Conservation (phyloP, 1,140 invertebrate genomes). For the Lanistes nyassanus region DNA sequence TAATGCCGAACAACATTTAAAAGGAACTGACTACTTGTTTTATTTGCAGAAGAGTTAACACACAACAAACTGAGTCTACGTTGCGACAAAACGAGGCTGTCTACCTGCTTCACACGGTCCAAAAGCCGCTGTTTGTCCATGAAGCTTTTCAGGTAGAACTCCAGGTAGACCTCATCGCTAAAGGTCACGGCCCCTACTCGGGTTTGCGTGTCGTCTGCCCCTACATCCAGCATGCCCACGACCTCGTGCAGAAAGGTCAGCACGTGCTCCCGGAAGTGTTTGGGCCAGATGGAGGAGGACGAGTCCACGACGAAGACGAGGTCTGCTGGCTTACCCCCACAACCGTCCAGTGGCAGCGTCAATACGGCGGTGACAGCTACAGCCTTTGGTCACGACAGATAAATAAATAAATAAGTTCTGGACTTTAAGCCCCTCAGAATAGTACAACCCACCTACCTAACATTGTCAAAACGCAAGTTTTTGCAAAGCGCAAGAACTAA, state of each 20-base stretch:
- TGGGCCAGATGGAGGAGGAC: conserved; percentile 50
- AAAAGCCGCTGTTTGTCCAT: conserved; percentile 6
- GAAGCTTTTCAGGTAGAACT: conserved; percentile 39
- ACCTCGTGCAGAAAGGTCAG: conserved; percentile 48
- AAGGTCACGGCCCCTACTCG: conserved; percentile 47
- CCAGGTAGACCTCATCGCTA: conserved; percentile 26
- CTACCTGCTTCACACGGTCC: conserved; percentile 8
- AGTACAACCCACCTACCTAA: too few relatives aligned
- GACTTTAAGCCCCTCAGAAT: too few relatives aligned
- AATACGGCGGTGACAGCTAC: neutral
- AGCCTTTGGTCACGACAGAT: too few relatives aligned
- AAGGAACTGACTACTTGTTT: too few relatives aligned
- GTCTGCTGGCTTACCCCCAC: conserved; percentile 42
- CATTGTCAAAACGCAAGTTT: too few relatives aligned
- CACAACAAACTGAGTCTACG: too few relatives aligned
- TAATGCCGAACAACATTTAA: neutral
- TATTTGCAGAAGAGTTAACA: too few relatives aligned
- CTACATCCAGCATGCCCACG: conserved; percentile 38
- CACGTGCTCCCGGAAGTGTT: conserved; percentile 44
- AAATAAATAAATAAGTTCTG: too few relatives aligned
- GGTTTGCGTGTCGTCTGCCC: conserved; percentile 23
- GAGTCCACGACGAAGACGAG: conserved; percentile 54
- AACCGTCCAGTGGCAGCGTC: conserved; percentile 29
- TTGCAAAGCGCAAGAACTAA: too few relatives aligned
- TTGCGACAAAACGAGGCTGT: neutral